A percentile compares a stretch with the other conserved stretches of the same genome.
These are phyloP conservation scores for Azorinus chamasolen DNA, from an alignment of 2,888 invertebrate species.

Conservation along the genomic window DNA sequence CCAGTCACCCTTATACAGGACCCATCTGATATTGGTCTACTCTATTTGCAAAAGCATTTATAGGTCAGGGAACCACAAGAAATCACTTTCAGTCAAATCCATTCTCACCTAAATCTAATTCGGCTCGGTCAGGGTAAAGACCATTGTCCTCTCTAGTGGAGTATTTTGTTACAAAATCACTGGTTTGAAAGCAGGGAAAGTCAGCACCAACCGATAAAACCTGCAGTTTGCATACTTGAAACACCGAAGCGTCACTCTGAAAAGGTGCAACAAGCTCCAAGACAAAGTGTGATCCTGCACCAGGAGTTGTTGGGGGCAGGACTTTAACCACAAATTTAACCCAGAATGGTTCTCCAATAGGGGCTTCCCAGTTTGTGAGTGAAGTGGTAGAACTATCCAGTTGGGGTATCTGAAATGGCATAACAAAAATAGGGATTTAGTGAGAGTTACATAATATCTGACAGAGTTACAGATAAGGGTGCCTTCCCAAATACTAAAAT, in stretches of 20 bases:
- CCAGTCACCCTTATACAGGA: no score
- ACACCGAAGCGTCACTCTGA: conserved; percentile 45
- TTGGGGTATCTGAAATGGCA: no score
- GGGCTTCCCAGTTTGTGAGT: conserved; percentile 1
- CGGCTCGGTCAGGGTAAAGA: conserved; percentile 65
- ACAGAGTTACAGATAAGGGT: no score
- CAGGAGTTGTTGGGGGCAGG: conserved; percentile 32
- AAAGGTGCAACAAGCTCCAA: conserved; percentile 70
- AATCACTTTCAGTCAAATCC: no score
- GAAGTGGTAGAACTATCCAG: no score
- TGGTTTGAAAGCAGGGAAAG: conserved; percentile 63
- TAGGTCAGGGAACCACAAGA: no score
- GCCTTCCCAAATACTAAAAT: not conserved
- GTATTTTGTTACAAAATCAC: conserved; percentile 54
- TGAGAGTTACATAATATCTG: no score
- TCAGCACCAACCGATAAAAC: conserved; percentile 61
- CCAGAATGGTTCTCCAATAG: conserved; percentile 45
- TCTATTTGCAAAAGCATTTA: no score
- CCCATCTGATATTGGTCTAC: no score
- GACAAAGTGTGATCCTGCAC: conserved; percentile 54
- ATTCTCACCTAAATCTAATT: conserved; percentile 55
- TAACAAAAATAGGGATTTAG: no score
- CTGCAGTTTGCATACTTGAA: conserved; percentile 63
- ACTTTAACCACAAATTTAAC: conserved; percentile 54
- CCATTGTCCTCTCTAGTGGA: conserved; percentile 36